Percentiles rank a stretch among this genome's conserved stretches.
These are phyloP conservation scores for Forbesichthys papilliferus DNA, from an alignment of 2,113 vertebrate species.

Conservation along the genomic window DNA sequence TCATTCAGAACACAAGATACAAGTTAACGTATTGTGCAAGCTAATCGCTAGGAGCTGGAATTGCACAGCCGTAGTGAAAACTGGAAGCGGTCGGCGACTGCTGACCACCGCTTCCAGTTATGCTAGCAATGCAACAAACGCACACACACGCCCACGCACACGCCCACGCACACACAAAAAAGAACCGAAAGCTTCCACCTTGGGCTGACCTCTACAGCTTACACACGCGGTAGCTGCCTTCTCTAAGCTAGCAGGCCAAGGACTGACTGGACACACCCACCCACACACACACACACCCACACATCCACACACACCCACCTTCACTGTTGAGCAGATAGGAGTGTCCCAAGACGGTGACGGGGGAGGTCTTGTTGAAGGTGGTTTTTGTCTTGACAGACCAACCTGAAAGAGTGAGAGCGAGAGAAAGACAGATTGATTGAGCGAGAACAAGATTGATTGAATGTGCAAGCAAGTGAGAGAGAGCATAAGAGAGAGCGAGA, in stretches of 20 bases:
- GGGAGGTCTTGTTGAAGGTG: conserved; percentile 85
- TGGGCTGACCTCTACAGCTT: background rate
- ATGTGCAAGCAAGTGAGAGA: background rate
- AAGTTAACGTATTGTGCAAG: too few relatives aligned
- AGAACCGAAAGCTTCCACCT: conserved; percentile 5
- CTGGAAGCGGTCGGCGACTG: too few relatives aligned
- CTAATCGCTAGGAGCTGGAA: too few relatives aligned
- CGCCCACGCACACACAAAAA: conserved; percentile 12
- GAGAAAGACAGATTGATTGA: background rate
- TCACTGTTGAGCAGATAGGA: conserved; percentile 82
- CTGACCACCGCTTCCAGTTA: too few relatives aligned
- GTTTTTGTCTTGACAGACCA: conserved; percentile 89
- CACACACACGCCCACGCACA: background rate
- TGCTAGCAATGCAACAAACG: background rate
- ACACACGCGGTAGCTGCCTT: background rate
- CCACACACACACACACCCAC: conserved; percentile 54
- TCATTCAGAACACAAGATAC: too few relatives aligned
- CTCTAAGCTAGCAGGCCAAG: background rate
- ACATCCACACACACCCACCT: conserved; percentile 65
- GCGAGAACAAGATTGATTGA: too few relatives aligned
- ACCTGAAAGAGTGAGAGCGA: conserved; percentile 66
- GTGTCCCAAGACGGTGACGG: conserved; percentile 81
- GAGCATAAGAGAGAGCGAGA: too few relatives aligned
- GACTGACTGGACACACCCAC: too few relatives aligned
- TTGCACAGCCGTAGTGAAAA: too few relatives aligned